Evolutionary conservation across 2,797 vertebrate species (phyloP), one percentile per base, ranked within the genome.

Genomic region (Tenualosa thibaudeaui): DNA sequence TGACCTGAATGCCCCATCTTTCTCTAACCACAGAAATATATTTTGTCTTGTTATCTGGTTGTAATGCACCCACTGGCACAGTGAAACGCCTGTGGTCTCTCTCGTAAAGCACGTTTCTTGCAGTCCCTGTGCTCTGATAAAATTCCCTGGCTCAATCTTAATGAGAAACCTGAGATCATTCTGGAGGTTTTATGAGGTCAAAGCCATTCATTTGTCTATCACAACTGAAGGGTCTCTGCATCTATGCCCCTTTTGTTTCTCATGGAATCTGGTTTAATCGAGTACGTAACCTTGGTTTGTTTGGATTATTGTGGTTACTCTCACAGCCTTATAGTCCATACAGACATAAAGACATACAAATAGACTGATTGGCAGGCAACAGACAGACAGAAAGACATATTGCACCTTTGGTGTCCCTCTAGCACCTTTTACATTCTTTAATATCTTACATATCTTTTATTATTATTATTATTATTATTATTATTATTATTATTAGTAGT

Each of bases 111-210:
- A 60, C 68, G 62, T 71, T 17, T 75, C 82, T 89, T 87, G 92
- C 89, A 84, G 50, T 84, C 87, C 89, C 88, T 85, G 88, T 88
- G 88, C 90, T 51, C 90, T 89, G 91, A 92, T 90, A 89, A 92
- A 91, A 93, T 92, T 90, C 88, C 24, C 89, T 88, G 82, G 89
- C 92, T 94, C 92, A 89, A 91, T 93, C 94, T 95, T 94, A 95
- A 95, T 95, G 94, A 94, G 91, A 86, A 85, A 94, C 91, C 85
- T 85, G 90, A 93, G 93, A 93, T 90, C 91, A 91, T 92, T 93
- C 92, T 88, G 87, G 90, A 87, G 92, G 91, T 92, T 94, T 94
- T 92, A 95, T 92, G 93, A 94, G 93, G 95, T 94, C 94, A 93
- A 92, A 94, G 89, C 90, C 91, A 88, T 93, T 95, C 92, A 92